A percentile compares a stretch with the other conserved stretches of the same genome.
Conservation (phyloP, 2,888 invertebrate genomes). For the Charanyca ferruginea region DNA sequence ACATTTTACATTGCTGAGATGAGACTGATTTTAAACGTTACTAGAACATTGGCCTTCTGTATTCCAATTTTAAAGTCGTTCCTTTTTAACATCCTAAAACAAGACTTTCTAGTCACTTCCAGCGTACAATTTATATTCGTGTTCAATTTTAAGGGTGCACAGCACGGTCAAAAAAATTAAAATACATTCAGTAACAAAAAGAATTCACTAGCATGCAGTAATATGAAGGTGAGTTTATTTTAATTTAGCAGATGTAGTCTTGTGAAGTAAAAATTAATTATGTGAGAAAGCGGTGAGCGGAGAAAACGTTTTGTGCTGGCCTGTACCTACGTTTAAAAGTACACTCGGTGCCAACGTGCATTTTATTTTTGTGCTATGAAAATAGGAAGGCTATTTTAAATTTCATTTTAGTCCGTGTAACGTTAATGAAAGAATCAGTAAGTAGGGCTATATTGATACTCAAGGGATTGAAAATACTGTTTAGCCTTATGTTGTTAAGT, state of each 20-base stretch:
- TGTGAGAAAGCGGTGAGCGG: constrained; percentile 53
- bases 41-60: too few species aligned
- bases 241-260: constrained; percentile 57
- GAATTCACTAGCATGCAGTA: constrained; percentile 27
- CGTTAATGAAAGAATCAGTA: neutral
- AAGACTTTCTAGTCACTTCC: constrained; percentile 44
- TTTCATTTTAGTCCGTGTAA: neutral
- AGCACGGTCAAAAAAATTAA: constrained; percentile 68
- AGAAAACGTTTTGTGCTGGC: constrained; percentile 47
- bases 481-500: neutral
- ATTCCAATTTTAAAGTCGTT: too few species aligned
- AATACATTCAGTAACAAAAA: constrained; percentile 34
- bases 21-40: too few species aligned
- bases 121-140: constrained; percentile 26
- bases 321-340: constrained; percentile 42
- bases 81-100: too few species aligned
- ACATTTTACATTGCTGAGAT: too few species aligned
- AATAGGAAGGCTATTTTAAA: constrained; percentile 3
- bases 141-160: constrained; percentile 65
- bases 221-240: constrained; percentile 56
- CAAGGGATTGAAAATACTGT: neutral
- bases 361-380: constrained; percentile 26
- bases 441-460: neutral
- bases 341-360: constrained; percentile 31
- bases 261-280: constrained; percentile 61